phyloP scores from a whole-genome alignment of 2,888 invertebrate species.

The Thymelicus lineola region DNA sequence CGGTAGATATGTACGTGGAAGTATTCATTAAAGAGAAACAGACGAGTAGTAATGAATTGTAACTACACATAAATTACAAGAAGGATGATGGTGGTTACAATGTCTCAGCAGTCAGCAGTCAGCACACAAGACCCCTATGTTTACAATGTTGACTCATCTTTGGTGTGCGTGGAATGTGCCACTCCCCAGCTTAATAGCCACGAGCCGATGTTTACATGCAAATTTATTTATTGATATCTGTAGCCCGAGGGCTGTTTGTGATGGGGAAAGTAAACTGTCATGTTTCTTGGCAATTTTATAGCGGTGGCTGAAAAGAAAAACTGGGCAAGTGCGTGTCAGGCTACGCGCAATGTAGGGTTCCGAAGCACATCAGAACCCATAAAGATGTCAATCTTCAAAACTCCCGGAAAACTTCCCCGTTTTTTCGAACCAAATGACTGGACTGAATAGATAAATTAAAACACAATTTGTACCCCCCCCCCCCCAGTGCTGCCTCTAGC shows the following conservation, averaged over 20 bases:
- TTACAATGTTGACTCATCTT: constrained; percentile 26
- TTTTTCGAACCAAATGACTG: too few relatives aligned
- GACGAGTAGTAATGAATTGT: neutral
- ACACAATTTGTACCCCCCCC: too few relatives aligned
- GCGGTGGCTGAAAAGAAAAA: neutral
- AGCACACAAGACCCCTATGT: constrained; percentile 6
- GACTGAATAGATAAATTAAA: too few relatives aligned
- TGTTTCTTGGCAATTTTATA: too few relatives aligned
- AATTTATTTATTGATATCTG: constrained; percentile 5
- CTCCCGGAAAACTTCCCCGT: too few relatives aligned
- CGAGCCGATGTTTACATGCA: neutral
- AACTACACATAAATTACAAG: neutral
- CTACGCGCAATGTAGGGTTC: too few relatives aligned
- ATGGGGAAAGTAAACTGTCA: neutral
- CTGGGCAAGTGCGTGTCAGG: too few relatives aligned
- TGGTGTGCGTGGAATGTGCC: constrained; percentile 17
- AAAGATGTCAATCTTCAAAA: too few relatives aligned
- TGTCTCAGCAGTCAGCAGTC: too few relatives aligned
- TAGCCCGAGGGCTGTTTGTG: neutral
- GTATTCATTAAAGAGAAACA: neutral
- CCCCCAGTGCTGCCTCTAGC: too few relatives aligned
- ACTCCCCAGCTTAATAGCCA: neutral
- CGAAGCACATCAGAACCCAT: too few relatives aligned
- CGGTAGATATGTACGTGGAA: too few relatives aligned
- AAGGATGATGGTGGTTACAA: constrained; percentile 8